These are phyloP conservation scores for Panonychus citri DNA, from an alignment of 1,140 invertebrate species.

Conservation along the genomic window DNA sequence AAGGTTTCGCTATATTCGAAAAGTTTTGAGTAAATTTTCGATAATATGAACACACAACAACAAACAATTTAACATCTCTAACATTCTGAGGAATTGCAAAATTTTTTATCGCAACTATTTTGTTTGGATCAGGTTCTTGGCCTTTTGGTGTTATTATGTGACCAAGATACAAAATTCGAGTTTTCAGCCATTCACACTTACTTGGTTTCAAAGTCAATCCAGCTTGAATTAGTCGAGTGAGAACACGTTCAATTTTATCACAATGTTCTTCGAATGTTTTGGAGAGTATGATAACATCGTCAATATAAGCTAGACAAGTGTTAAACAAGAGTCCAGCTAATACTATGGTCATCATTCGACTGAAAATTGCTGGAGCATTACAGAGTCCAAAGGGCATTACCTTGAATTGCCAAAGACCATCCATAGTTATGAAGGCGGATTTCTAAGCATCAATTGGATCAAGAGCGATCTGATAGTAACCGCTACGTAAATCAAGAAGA, in stretches of 20 bases:
- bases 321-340: background rate
- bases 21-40: slow-evolving; percentile 11
- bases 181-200: slow-evolving; percentile 10
- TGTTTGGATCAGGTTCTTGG: slow-evolving; percentile 15
- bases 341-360: slow-evolving; percentile 12
- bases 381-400: slow-evolving; percentile 14
- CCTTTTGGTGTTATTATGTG: slow-evolving; percentile 14
- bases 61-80: slow-evolving; percentile 16
- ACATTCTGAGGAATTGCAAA: slow-evolving; percentile 17
- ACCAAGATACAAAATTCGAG: slow-evolving; percentile 11
- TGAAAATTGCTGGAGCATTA: slow-evolving; percentile 15
- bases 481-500: background rate
- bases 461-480: slow-evolving; percentile 3
- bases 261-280: background rate
- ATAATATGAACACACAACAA: slow-evolving; percentile 16
- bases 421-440: slow-evolving; percentile 4
- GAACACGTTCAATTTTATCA: slow-evolving; percentile 2
- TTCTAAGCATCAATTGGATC: background rate
- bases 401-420: slow-evolving; percentile 9
- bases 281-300: background rate
- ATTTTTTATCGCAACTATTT: slow-evolving; percentile 15
- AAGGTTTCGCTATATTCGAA: slow-evolving; percentile 8
- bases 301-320: background rate
- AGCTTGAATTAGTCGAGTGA: slow-evolving; percentile 6
- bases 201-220: background rate